Evolutionary conservation across 2,797 vertebrate species (phyloP), one percentile per base, ranked within the genome.

Genomic region (Scyliorhinus canicula): DNA sequence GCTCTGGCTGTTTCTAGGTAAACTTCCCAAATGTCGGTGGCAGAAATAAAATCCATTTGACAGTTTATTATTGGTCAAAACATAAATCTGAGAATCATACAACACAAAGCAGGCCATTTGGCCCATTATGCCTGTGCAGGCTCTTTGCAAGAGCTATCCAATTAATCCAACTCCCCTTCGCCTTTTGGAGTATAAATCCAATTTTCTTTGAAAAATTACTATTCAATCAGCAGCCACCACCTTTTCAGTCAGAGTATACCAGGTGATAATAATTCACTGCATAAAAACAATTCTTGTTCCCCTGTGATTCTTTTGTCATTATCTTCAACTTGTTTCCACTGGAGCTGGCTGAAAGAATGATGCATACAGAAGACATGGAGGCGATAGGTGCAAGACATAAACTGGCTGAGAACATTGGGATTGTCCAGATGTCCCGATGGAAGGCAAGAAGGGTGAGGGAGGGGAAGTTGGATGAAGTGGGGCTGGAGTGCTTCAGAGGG

Each of bases 1-100:
- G 98, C 98, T 5, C 50, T 98, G 65, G 98, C 99, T 24, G 97
- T 98, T 85, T 97, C 97, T 95, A 98, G 98, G 99, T 98, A 97
- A 96, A 97, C 96, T 26, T 12, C 57, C n/a, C 19, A 65, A 26
- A 21, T 65, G n/a, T 65, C n/a, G 44, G 21, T 26, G 19, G 8
- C 11, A 8, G 24, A 24, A 65, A 91, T 11, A 55, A 31, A 86
- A 50, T 50, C 9, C 44, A 90, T 60, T 90, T 19, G 86, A 90
- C 19, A 90, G 35, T 40, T 44, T 86, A 63, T 63, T 40, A 91
- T 65, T 91, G 21, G n/a, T 26, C 63, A n/a, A 63, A n/a, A 44
- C 40, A 26, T 3, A 82, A 85, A 44, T 52, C 79, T 31, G 63
- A 19, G 26, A 65, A 44, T 91, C 8, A 26, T 91, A 63, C n/a